Evolutionary conservation across 2,113 vertebrate genomes (phyloP).

Genomic region (Balaenoptera acutorostrata): DNA sequence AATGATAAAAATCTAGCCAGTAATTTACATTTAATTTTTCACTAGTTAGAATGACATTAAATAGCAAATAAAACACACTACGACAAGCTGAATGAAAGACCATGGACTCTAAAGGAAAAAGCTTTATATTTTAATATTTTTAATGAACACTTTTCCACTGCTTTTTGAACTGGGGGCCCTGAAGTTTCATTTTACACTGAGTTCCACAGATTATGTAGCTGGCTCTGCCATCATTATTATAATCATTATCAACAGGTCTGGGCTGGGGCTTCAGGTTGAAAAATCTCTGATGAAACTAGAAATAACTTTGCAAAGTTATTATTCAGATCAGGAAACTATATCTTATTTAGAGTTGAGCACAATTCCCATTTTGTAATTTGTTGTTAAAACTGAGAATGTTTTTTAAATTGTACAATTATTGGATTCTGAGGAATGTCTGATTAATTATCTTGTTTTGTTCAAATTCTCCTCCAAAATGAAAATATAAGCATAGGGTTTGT

Average conservation of each 20-base stretch:
- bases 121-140: neutral
- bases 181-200: neutral
- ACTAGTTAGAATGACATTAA: neutral
- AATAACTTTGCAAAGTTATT: neutral
- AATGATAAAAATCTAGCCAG: neutral
- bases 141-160: neutral
- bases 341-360: neutral
- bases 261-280: neutral
- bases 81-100: neutral
- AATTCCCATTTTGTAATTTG: neutral
- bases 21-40: constrained; percentile 8
- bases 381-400: neutral
- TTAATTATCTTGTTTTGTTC: neutral
- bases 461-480: neutral
- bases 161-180: neutral
- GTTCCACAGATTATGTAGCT: neutral
- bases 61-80: neutral
- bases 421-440: neutral
- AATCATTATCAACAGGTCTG: neutral
- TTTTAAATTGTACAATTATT: neutral
- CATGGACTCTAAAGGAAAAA: neutral
- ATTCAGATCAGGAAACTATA: neutral
- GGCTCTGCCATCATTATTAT: neutral
- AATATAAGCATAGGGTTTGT: neutral
- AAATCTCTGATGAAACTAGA: neutral